A percentile compares a stretch with the other conserved stretches of the same genome.
These are phyloP conservation scores for Typhlichthys subterraneus DNA, from an alignment of 2,797 vertebrate genomes.

Conservation along the genomic window DNA sequence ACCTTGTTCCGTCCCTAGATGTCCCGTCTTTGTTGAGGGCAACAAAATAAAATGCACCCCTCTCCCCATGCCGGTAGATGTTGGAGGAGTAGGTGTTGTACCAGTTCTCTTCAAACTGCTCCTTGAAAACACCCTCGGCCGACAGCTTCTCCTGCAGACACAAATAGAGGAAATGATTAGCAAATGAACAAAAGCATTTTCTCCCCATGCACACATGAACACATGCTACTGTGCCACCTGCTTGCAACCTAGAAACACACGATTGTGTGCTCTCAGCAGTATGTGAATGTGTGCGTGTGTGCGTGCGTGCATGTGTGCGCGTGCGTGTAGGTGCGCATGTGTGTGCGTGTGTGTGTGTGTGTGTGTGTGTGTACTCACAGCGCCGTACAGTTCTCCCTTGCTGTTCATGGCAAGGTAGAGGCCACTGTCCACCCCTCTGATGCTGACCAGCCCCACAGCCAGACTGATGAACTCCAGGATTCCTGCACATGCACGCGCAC, in stretches of 20 bases:
- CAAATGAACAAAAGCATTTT: neutral
- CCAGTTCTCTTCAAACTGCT: slow-evolving; percentile 99
- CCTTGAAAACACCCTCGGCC: slow-evolving; percentile 93
- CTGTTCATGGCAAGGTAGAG: slow-evolving; percentile 97
- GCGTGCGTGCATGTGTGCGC: neutral
- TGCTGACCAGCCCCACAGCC: slow-evolving; percentile 97
- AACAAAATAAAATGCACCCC: slow-evolving; percentile 92
- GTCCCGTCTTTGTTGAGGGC: slow-evolving; percentile 97
- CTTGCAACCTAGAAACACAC: slow-evolving; percentile 14
- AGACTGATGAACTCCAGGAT: slow-evolving; percentile 99
- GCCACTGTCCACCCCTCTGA: slow-evolving; percentile 95
- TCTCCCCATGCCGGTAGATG: slow-evolving; percentile 93
- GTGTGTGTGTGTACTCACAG: slow-evolving; percentile 81
- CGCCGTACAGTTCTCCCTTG: slow-evolving; percentile 93
- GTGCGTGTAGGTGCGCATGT: neutral
- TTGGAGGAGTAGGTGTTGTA: slow-evolving; percentile 99
- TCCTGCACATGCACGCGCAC: slow-evolving; percentile 75
- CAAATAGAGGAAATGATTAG: slow-evolving; percentile 13
- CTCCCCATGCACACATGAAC: neutral
- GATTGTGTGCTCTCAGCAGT: neutral
- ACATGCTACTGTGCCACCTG: slow-evolving; percentile 27
- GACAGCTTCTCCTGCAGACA: slow-evolving; percentile 90
- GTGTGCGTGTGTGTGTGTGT: neutral
- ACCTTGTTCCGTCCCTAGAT: slow-evolving; percentile 90
- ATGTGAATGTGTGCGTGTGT: neutral